These are phyloP conservation scores for Trissoscelio sp. DNA, from an alignment of 2,888 invertebrate species.

Conservation along the genomic window DNA sequence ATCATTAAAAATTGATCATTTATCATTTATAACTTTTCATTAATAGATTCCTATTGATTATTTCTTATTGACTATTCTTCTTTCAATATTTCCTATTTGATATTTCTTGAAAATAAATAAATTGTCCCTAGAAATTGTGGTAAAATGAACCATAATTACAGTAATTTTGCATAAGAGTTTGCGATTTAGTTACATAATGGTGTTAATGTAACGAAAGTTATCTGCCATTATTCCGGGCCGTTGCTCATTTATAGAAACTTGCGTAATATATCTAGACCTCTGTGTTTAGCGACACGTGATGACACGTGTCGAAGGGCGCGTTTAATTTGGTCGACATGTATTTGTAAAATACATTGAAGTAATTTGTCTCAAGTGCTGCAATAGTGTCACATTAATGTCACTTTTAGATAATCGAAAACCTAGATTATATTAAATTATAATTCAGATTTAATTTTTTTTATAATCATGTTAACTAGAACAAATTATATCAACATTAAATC, in stretches of 20 bases:
- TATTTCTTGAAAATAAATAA: too few species aligned
- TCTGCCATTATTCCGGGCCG: constrained; percentile 77
- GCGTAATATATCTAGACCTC: constrained; percentile 76
- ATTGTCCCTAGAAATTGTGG: too few species aligned
- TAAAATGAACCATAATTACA: constrained; percentile 4
- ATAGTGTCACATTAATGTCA: constrained; percentile 23
- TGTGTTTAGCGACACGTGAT: constrained; percentile 80
- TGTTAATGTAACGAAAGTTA: constrained; percentile 71
- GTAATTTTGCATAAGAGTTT: constrained; percentile 30
- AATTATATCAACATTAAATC: too few species aligned
- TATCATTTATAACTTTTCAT: too few species aligned
- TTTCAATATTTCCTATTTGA: too few species aligned
- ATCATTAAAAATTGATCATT: too few species aligned
- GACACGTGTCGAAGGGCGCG: constrained; percentile 77
- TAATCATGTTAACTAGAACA: too few species aligned
- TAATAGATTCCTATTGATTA: too few species aligned
- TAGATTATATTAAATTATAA: too few species aligned
- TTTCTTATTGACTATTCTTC: too few species aligned
- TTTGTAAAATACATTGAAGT: constrained; percentile 41
- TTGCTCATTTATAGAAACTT: constrained; percentile 79
- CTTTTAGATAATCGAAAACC: not conserved
- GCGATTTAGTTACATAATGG: constrained; percentile 54
- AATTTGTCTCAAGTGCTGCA: constrained; percentile 39
- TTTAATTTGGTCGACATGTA: constrained; percentile 64
- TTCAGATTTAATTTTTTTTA: too few species aligned